Percentiles rank a stretch among this genome's conserved stretches.
phyloP scores from a whole-genome alignment of 2,797 vertebrate species.

The Molossus molossus region DNA sequence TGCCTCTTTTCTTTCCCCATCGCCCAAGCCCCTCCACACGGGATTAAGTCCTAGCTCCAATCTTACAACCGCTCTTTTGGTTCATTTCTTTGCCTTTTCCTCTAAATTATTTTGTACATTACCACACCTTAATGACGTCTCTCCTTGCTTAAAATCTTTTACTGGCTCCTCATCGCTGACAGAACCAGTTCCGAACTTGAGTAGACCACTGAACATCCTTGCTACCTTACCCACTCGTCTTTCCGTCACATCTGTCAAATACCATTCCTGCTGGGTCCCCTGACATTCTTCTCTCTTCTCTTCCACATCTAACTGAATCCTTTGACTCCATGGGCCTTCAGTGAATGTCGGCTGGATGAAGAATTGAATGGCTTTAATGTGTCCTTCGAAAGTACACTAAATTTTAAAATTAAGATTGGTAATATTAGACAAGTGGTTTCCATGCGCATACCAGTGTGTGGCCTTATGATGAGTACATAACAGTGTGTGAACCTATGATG shows the following conservation, averaged over 20 bases:
- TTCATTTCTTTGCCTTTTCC: background rate
- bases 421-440: background rate
- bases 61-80: background rate
- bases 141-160: background rate
- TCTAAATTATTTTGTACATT: background rate
- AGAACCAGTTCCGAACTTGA: background rate
- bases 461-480: background rate
- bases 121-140: background rate
- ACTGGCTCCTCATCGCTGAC: background rate
- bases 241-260: background rate
- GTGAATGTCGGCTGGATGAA: background rate
- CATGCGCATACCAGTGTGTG: background rate
- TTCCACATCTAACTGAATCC: background rate
- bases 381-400: background rate
- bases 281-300: background rate
- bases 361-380: background rate
- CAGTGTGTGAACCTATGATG: background rate
- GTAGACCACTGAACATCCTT: fast-evolving
- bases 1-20: background rate
- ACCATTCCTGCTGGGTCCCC: no score
- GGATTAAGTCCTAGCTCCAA: background rate
- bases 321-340: background rate
- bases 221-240: background rate
- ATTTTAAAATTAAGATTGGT: background rate
- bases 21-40: background rate